Evolutionary conservation across 2,888 invertebrate species (phyloP), one percentile per base, ranked within the genome.

Genomic region (Lymantria monacha): DNA sequence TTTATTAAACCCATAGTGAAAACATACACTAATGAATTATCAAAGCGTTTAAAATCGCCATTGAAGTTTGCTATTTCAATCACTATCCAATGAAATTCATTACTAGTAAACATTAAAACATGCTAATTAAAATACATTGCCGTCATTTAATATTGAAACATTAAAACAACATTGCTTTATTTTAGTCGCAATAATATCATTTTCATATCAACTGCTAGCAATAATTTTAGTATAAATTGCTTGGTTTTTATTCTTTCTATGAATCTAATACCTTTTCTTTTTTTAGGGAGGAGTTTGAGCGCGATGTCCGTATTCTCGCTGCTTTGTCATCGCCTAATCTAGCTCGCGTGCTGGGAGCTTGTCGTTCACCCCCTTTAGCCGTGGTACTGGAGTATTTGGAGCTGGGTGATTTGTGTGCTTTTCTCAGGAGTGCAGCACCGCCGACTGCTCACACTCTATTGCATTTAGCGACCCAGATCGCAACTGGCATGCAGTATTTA

Each of bases 401-500:
- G 60, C 93, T 95, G 61, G 96, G 97, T 0, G 97, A 97, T 81
- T 92, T 97, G 57, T 95, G 96, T 83, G 95, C 96, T 74, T 96
- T 95, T 81, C 92, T 97, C 42, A 94, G 96, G 69, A 93, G 94
- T 36, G 93, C 95, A 11, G 94, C 95, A 70, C 93, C 94, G 44
- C 93, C 96, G 63, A 92, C 82, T 0, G 94, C 95, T 69, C 88
- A 93, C 47, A 92, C 94, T 31, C 92, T 97, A 76, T 92, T 97
- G 61, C 96, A 95, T 85, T 94, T 97, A 85, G 96, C 96, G 43
- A 93, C 95, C 95, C 97, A 98, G 85, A 94, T 98, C 60, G 96
- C 97, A 1, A 95, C 96, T 3, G 97, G 97, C 11, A 97, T 97
- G 97, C 94, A 95, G 73, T 97, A 97, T 82, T 89, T 98, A 70